phyloP scores from a whole-genome alignment of 2,888 invertebrate genomes.

The Hemaris fuciformis region DNA sequence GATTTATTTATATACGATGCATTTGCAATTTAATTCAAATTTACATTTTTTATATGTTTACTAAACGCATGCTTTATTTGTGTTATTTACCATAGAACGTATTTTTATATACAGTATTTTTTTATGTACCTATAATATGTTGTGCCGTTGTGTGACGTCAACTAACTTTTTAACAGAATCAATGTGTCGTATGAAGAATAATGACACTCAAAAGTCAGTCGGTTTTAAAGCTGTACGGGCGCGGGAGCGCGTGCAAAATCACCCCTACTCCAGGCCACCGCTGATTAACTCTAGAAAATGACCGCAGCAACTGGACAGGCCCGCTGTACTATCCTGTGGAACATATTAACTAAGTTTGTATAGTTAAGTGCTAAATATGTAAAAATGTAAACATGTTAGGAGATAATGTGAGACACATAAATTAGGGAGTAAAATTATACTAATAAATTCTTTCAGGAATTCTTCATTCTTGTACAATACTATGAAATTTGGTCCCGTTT shows the following conservation, averaged over 20 bases:
- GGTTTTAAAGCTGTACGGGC: conserved; percentile 72
- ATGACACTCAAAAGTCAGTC: conserved; percentile 64
- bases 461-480: background rate
- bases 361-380: background rate
- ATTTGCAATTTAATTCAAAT: no score
- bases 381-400: background rate
- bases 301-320: conserved; percentile 15
- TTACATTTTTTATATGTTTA: no score
- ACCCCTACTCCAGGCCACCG: conserved; percentile 62
- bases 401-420: background rate
- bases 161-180: conserved; percentile 60
- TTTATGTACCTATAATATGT: conserved; percentile 28
- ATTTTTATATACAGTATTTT: no score
- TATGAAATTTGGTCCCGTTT: background rate
- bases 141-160: conserved; percentile 40
- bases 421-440: background rate
- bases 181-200: conserved; percentile 35
- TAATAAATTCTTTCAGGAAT: background rate
- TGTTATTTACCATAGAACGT: no score
- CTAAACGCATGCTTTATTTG: no score
- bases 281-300: conserved; percentile 20
- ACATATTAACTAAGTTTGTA: background rate
- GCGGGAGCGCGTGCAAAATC: conserved; percentile 55
- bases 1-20: no score
- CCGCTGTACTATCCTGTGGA: background rate